Conservation (phyloP, 2,888 invertebrate genomes). For the Alcis repandata region DNA sequence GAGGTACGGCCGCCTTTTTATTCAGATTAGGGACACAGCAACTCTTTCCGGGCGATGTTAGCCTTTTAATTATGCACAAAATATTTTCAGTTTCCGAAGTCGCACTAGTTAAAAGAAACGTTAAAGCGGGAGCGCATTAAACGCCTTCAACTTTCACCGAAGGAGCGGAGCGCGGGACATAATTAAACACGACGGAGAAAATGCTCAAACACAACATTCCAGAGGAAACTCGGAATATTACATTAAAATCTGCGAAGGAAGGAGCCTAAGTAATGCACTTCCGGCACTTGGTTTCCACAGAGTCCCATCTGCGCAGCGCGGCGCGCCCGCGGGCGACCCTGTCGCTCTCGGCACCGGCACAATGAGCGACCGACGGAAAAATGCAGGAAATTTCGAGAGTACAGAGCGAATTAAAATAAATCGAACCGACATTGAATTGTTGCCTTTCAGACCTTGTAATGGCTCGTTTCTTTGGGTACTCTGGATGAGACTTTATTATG, state of each 20-base stretch:
- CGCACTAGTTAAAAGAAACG: slow-evolving; percentile 51
- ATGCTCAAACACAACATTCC: slow-evolving; percentile 60
- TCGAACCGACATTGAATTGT: slow-evolving; percentile 64
- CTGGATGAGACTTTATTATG: slow-evolving; percentile 40
- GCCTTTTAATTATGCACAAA: slow-evolving; percentile 49
- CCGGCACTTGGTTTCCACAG: slow-evolving; percentile 49
- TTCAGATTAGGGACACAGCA: slow-evolving; percentile 23
- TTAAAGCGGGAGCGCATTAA: slow-evolving; percentile 54
- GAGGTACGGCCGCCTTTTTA: slow-evolving; percentile 25
- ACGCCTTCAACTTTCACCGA: slow-evolving; percentile 40
- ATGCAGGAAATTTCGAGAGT: slow-evolving; percentile 50
- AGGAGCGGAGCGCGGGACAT: slow-evolving; percentile 42
- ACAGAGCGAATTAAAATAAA: slow-evolving; percentile 65
- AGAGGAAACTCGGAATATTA: slow-evolving; percentile 59
- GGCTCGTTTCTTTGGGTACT: slow-evolving; percentile 41
- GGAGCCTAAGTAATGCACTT: slow-evolving; percentile 65
- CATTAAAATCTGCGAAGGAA: slow-evolving; percentile 63
- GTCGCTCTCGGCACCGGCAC: slow-evolving; percentile 47
- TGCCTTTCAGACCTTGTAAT: slow-evolving; percentile 55
- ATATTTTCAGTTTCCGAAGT: slow-evolving; percentile 49
- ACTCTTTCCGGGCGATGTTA: slow-evolving; percentile 21
- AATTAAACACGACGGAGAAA: slow-evolving; percentile 58
- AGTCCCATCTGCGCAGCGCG: slow-evolving; percentile 47
- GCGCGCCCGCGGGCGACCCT: slow-evolving; percentile 42
- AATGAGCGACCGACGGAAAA: slow-evolving; percentile 62